Evolutionary conservation across 2,797 vertebrate genomes (phyloP), one percentile per base, ranked within the genome.

Genomic region (Enteromius mattozi): DNA sequence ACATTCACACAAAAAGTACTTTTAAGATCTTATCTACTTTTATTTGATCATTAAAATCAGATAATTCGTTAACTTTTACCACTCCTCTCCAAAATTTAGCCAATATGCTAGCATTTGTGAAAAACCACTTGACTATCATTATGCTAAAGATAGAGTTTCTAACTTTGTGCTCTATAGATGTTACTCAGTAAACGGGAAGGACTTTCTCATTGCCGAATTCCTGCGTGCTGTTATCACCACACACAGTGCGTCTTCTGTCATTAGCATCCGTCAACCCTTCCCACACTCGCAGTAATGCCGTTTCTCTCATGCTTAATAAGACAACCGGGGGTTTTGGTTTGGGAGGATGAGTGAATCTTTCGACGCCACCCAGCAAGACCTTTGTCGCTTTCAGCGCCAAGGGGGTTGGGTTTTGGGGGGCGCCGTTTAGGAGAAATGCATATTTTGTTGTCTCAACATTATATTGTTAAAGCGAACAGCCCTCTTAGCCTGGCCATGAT

Each of bases 161-260:
- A 72, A 87, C 91, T 91, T 90, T 92, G 92, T 92, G 92, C 93
- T 93, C 84, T 84, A 91, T 86, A 90, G 81, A 80, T n/a, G 76
- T 93, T 94, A 94, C 92, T 95, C 90, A 92, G 93, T 93, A 93
- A 94, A 90, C 81, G 72, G 89, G 88, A 90, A 87, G 90, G 94
- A 96, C 94, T 95, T 95, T 95, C 93, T 91, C 89, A 91, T 91
- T 56, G 92, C 92, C 91, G 81, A 35, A 86, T 59, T 96, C 95
- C 95, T 89, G 90, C 89, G 90, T 87, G 90, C 92, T 94, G 94
- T 95, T 94, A 94, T 95, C 95, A 95, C 90, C 91, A 88, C 74
- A 92, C 90, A 92, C 90, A 93, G 92, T 92, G 75, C 82, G 42
- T 51, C 61, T 27, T 6, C 80, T 71, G 80, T 74, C 65, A 65